Evolutionary conservation across 2,888 invertebrate genomes (phyloP).

Genomic region (Epicampocera succincta): DNA sequence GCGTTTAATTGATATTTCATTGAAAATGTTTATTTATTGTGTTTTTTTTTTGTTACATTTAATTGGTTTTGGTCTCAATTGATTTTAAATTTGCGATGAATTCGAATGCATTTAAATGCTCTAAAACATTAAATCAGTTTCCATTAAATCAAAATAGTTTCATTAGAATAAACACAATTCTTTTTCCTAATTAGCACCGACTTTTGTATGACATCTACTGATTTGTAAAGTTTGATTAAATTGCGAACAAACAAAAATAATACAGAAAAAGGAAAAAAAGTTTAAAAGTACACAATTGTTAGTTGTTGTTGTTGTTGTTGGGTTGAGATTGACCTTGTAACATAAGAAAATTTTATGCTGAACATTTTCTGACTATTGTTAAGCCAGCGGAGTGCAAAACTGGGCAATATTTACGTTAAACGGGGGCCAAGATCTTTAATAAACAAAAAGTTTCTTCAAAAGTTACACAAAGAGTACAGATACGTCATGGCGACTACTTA

Average conservation of each 20-base stretch:
- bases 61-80: neutral
- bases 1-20: conserved; percentile 3
- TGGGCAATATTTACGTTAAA: conserved; percentile 1
- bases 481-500: too few relatives aligned
- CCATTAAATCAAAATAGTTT: conserved; percentile 45
- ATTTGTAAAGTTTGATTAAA: conserved; percentile 55
- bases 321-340: conserved; percentile 66
- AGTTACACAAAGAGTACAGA: too few relatives aligned
- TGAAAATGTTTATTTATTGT: conserved; percentile 6
- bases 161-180: conserved; percentile 15
- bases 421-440: conserved; percentile 7
- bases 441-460: too few relatives aligned
- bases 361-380: conserved; percentile 67
- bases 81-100: neutral
- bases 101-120: conserved; percentile 3
- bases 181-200: conserved; percentile 44
- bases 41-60: neutral
- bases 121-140: conserved; percentile 44
- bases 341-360: conserved; percentile 61
- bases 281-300: conserved; percentile 3
- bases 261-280: conserved; percentile 9
- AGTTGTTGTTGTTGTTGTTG: too few relatives aligned
- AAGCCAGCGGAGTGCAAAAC: neutral
- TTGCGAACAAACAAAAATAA: conserved; percentile 14
- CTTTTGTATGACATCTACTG: conserved; percentile 55